Evolutionary conservation across 2,888 invertebrate species (phyloP), one percentile per base, ranked within the genome.

Genomic region (Drosophila acutilabella): DNA sequence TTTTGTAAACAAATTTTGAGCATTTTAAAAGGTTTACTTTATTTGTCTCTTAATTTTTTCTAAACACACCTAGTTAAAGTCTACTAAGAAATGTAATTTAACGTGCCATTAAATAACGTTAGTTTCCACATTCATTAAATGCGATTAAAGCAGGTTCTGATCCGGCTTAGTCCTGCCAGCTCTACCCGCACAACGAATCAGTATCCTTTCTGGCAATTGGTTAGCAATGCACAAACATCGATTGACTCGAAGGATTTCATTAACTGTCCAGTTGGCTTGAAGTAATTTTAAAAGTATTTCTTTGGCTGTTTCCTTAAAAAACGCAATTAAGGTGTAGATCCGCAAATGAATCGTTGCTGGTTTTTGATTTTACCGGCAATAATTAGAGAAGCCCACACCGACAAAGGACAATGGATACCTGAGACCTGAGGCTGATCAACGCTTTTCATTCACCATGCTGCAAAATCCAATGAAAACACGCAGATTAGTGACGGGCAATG

Each of bases 261-360:
- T 79, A 66, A 75, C 71, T 74, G 76, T 61, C 74, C 74, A 70
- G 62, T 71, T 59, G 59, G 57, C 3, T 36, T 8, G 33, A 8
- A 33, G 13, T 30, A 14, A 47, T 47, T 47, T 30, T 14, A 44
- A 44, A 59, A 51, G 44, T n/a, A 7, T 57, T 53, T 64, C 20
- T 40, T 48, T 45, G 36, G 51, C 38, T 38, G 23, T 40, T 62
- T 20, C 57, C 58, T 45, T 66, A 64, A 66, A 23, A 44, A 66
- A 66, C 69, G 79, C 79, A 82, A 88, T 85, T 85, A 88, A 82
- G 64, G 84, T 88, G 88, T 85, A 88, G 74, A 88, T 88, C 85
- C 84, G 82, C 78, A 75, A 64, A 72, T 71, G 74, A 68, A 70
- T 61, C 71, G 61, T 53, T 61, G 45, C 30, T 44, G 40, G 54